phyloP scores from a whole-genome alignment of 37 sponge, comb jelly and placozoan species.

The Corticium candelabrum region DNA sequence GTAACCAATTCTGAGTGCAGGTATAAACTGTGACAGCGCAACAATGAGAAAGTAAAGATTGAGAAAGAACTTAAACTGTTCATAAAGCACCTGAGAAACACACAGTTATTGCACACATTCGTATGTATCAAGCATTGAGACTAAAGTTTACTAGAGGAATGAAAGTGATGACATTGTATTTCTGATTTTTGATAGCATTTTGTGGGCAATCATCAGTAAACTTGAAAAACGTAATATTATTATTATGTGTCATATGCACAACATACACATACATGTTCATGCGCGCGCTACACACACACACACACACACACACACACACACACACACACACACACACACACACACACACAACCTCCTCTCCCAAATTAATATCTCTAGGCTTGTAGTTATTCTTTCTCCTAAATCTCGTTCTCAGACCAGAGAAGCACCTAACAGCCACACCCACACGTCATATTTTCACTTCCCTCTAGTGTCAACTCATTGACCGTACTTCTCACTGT shows the following conservation, averaged over 20 bases:
- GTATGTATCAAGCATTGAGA: not conserved
- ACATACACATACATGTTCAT: too few relatives aligned
- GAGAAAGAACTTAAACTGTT: slow-evolving; percentile 94
- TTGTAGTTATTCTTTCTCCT: too few relatives aligned
- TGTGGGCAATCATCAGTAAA: slow-evolving; percentile 17
- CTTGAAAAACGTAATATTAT: too few relatives aligned
- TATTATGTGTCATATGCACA: too few relatives aligned
- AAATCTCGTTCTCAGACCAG: too few relatives aligned
- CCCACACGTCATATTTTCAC: too few relatives aligned
- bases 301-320: slow-evolving; percentile 12
- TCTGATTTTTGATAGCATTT: slow-evolving; percentile 59
- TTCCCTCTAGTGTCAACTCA: too few relatives aligned
- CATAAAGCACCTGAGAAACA: slow-evolving; percentile 58
- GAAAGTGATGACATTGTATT: slow-evolving; percentile 64
- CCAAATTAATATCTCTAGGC: too few relatives aligned
- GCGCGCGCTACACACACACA: too few relatives aligned
- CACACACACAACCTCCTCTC: too few relatives aligned
- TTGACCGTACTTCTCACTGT: too few relatives aligned
- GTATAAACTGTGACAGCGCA: slow-evolving; percentile 78
- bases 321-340: slow-evolving; percentile 19
- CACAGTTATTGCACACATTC: not conserved
- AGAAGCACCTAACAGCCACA: too few relatives aligned
- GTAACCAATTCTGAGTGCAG: slow-evolving; percentile 66
- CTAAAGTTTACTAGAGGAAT: slow-evolving; percentile 49
- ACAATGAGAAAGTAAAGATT: slow-evolving; percentile 86